phyloP scores from a whole-genome alignment of 2,113 vertebrate species.

The Sphaerodactylus townsendi region DNA sequence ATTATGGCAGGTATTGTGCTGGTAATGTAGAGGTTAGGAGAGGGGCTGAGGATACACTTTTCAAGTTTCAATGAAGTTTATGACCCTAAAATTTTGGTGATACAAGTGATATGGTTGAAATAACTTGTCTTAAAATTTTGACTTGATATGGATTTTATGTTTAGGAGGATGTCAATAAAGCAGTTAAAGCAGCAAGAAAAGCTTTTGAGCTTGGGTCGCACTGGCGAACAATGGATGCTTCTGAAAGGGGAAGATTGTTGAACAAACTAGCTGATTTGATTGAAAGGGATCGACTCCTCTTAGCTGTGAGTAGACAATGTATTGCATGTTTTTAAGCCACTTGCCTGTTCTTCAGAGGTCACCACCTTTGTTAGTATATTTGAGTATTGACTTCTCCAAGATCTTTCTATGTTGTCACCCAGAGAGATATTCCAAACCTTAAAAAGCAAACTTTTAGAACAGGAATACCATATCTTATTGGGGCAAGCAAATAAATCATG shows the following conservation, averaged over 20 bases:
- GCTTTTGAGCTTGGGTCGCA: conserved; percentile 86
- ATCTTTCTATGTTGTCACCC: too few species aligned
- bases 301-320: conserved; percentile 77
- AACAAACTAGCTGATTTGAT: conserved; percentile 84
- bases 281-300: conserved; percentile 80
- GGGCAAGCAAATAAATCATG: too few species aligned
- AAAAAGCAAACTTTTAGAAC: too few species aligned
- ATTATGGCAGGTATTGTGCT: background rate
- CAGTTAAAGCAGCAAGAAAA: conserved; percentile 83
- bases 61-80: background rate
- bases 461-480: too few species aligned
- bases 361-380: background rate
- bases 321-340: background rate
- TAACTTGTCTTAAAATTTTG: background rate
- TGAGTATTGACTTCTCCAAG: background rate
- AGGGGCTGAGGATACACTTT: background rate
- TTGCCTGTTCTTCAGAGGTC: background rate
- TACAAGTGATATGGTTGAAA: background rate
- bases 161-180: conserved; percentile 84
- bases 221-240: conserved; percentile 90
- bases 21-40: background rate
- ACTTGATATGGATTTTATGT: background rate
- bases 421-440: too few species aligned
- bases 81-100: background rate
- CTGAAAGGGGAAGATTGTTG: conserved; percentile 80